Evolutionary conservation across 2,888 invertebrate species (phyloP), one percentile per base, ranked within the genome.

Genomic region (Tenthredo livida): DNA sequence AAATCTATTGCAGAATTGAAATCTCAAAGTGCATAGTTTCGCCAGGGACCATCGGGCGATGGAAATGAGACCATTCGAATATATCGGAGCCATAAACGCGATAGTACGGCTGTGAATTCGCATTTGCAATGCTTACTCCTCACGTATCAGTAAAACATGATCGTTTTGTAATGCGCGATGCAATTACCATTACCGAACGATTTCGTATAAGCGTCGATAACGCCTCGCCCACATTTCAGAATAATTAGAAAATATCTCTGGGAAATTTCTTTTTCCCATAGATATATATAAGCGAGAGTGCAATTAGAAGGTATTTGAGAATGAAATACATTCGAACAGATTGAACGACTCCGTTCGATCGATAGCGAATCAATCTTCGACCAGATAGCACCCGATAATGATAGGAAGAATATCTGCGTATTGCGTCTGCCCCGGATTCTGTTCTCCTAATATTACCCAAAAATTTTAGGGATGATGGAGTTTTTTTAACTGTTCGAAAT

Each of bases 21-120:
- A 40, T 77, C 29, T 77, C 33, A 54, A 25, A 33, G 54, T 54
- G 77, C 77, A 43, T 54, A 77, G 54, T 77, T 77, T 54, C 50
- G 50, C 50, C 33, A 21, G 15, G 33, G 54, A 54, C 17, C 50
- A 54, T 54, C 17, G 9, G 17, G n/a, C 54, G 15, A 43, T n/a
- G 43, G 72, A 21, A 73, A 73, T 73, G 40, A 40, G 43, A 73
- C 43, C 72, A 73, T 80, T 61, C 37, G 80, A 7, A 61, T 21
- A 61, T 21, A 80, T 80, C 61, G 37, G 40, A 40, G 33, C 40
- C 80, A n/a, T 37, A 21, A 61, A 61, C 61, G 40, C 25, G 58
- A 17, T 54, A 73, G 15, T 77, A 50, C 25, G 1, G 40, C 37
- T 17, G 5, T 6, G 29, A 40, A 12, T 40, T 25, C 25, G 61